Percentiles rank a stretch among this genome's conserved stretches.
phyloP scores from a whole-genome alignment of 2,797 vertebrate genomes.

The Typhlichthys eigenmanni region DNA sequence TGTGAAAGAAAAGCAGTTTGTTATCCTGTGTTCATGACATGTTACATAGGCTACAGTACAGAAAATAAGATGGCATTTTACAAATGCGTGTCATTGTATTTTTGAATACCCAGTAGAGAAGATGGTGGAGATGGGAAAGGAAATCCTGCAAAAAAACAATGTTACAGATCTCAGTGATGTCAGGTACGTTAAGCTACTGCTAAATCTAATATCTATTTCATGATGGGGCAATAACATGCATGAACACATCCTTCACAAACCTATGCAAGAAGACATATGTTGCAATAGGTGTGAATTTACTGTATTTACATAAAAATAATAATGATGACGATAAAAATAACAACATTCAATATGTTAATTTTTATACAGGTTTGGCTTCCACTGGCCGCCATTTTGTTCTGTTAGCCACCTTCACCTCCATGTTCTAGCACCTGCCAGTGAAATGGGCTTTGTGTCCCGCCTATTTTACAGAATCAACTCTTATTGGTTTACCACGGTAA shows the following conservation, averaged over 20 bases:
- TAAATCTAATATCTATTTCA: neutral
- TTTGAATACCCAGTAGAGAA: constrained; percentile 79
- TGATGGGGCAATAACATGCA: neutral
- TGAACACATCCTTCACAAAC: no score
- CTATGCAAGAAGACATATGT: no score
- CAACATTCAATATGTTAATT: neutral
- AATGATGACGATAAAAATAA: neutral
- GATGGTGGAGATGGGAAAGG: constrained; percentile 88
- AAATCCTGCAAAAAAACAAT: constrained; percentile 85
- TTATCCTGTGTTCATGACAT: no score
- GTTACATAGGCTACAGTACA: neutral
- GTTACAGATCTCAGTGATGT: constrained; percentile 84
- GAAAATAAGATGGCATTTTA: neutral
- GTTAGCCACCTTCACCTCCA: constrained; percentile 95
- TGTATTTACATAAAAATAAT: neutral
- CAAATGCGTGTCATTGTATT: constrained; percentile 10
- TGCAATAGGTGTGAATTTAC: neutral
- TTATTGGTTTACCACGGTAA: constrained; percentile 96
- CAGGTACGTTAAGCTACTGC: constrained; percentile 75
- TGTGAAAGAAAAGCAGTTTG: neutral
- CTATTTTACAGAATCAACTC: constrained; percentile 88
- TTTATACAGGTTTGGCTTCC: constrained; percentile 91
- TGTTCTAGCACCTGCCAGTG: constrained; percentile 89
- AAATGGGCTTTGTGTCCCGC: constrained; percentile 88
- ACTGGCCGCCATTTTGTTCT: constrained; percentile 94